A percentile compares a stretch with the other conserved stretches of the same genome.
Conservation (phyloP, 2,113 vertebrate species). For the Cricetomys ansorgei region DNA sequence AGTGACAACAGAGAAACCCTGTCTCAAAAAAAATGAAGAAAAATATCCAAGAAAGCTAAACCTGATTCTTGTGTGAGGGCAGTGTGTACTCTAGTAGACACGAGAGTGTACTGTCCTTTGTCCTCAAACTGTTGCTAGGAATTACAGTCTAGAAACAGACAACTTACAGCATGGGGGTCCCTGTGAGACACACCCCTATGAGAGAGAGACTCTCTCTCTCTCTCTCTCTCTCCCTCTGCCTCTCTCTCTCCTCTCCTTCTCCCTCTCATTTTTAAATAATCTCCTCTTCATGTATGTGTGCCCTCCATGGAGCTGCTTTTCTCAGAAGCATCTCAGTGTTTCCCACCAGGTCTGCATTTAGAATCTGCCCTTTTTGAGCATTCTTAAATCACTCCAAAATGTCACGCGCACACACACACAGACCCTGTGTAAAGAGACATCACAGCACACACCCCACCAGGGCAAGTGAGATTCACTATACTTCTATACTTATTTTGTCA, state of each 20-base stretch:
- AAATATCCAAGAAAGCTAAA: neutral
- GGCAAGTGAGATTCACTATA: neutral
- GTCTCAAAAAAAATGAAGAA: too few species aligned
- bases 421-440: neutral
- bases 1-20: too few species aligned
- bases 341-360: constrained; percentile 67
- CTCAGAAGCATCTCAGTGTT: constrained; percentile 54
- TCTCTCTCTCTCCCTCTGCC: neutral
- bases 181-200: too few species aligned
- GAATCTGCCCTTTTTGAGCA: constrained; percentile 67
- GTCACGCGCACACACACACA: too few species aligned
- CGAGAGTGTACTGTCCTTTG: neutral
- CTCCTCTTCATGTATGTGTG: neutral
- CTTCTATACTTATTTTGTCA: neutral
- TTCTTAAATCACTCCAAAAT: constrained; percentile 65
- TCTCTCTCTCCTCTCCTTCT: neutral
- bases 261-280: constrained; percentile 17
- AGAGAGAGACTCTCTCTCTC: fast-evolving
- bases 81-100: neutral
- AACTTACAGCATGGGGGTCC: neutral
- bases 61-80: neutral
- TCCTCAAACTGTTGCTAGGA: neutral
- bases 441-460: neutral
- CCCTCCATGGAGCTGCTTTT: neutral
- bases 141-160: neutral